These are phyloP conservation scores for Picus viridis DNA, from an alignment of 2,797 vertebrate genomes.

Conservation along the genomic window DNA sequence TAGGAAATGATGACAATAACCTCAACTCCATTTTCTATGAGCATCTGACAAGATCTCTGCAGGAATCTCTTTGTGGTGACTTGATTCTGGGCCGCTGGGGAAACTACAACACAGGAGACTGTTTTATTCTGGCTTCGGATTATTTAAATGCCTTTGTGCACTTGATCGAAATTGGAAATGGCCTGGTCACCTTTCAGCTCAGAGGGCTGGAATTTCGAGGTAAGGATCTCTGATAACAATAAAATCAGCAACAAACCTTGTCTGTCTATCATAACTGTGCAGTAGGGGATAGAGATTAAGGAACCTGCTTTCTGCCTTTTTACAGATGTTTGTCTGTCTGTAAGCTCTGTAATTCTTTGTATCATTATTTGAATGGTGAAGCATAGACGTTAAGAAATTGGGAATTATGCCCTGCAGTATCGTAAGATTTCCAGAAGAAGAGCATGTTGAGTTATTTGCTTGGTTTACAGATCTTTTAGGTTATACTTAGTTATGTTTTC, in stretches of 20 bases:
- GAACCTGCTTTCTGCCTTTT: background rate
- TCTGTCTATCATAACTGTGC: background rate
- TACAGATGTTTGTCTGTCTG: background rate
- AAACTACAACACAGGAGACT: slow-evolving; percentile 86
- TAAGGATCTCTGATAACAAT: slow-evolving; percentile 54
- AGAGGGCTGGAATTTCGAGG: slow-evolving; percentile 90
- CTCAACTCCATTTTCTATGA: slow-evolving; percentile 98
- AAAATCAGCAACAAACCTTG: background rate
- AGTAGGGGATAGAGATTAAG: background rate
- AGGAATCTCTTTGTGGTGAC: slow-evolving; percentile 94
- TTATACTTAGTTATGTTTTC: background rate
- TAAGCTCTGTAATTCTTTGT: background rate
- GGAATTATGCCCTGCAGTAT: background rate
- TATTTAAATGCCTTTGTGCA: slow-evolving; percentile 91
- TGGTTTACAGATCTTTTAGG: background rate
- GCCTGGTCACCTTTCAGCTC: slow-evolving; percentile 89
- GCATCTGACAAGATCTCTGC: slow-evolving; percentile 93
- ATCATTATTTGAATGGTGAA: background rate
- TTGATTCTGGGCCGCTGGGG: slow-evolving; percentile 94
- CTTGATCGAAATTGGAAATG: slow-evolving; percentile 89
- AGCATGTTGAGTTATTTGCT: background rate
- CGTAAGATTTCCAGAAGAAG: background rate
- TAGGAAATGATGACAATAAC: slow-evolving; percentile 94
- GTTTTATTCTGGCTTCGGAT: slow-evolving; percentile 86
- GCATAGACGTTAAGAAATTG: background rate